Evolutionary conservation across 2,113 vertebrate species (phyloP), one percentile per base, ranked within the genome.

Genomic region (Pleuronectes platessa): DNA sequence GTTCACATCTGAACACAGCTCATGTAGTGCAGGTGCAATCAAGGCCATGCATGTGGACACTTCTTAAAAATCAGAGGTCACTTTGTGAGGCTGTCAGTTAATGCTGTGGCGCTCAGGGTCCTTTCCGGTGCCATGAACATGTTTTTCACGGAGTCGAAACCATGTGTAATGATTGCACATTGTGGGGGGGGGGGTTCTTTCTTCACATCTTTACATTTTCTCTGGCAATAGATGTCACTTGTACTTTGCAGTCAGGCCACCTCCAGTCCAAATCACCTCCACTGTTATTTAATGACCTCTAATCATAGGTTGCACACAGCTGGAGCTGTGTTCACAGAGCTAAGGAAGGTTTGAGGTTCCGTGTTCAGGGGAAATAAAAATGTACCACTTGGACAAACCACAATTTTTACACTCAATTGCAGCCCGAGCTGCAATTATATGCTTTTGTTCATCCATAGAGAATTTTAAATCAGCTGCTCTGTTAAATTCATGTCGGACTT

Each of bases 241-340:
- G 27, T 31, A 5, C 27, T 31, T 31, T 31, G 27, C 27, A 31
- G 27, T 31, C 27, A 31, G 27, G 27, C 27, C 27, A 31, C 27
- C 27, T 31, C 27, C 27, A 31, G 27, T 58, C 64, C 47, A 84
- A 90, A 88, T 89, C 81, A 87, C 61, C 68, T 74, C 60, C 23
- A 18, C 74, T 69, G 35, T 74, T 27, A 78, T 78, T 58, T 67
- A 8, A 72, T 24, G 59, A 68, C 70, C 65, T 74, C 54, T 74
- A 90, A 82, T 89, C 87, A 89, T 80, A 5, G 75, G 77, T 68
- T 49, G 55, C 71, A 71, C 37, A 18, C 40, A 14, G 35, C 27
- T 40, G 42, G 59, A 17, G 67, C 64, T 54, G 23, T 45, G 11
- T 24, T 11, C 66, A 45, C 7, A 23, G 51, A 75, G 61, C 54